Percentiles rank a stretch among this genome's conserved stretches.
phyloP scores from a whole-genome alignment of 2,797 vertebrate species.

The Leptoclinus maculatus region DNA sequence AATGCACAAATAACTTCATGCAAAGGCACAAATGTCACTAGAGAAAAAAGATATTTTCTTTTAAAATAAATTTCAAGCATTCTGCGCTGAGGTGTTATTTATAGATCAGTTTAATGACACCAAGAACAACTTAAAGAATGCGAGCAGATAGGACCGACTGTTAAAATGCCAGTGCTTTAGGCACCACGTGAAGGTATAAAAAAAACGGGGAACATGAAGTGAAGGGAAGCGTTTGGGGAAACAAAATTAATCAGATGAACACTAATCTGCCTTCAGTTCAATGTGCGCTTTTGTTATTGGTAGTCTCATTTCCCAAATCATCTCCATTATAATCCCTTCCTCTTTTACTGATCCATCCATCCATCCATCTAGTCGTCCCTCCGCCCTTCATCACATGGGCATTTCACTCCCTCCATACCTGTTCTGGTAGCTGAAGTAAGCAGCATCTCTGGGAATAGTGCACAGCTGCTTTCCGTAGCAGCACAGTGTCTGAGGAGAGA shows the following conservation, averaged over 20 bases:
- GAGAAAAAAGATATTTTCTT: background rate
- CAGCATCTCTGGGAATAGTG: conserved; percentile 97
- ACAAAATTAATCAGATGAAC: conserved; percentile 39
- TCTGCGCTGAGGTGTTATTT: conserved; percentile 1
- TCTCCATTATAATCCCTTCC: background rate
- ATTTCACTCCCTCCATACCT: conserved; percentile 84
- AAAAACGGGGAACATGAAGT: conserved; percentile 56
- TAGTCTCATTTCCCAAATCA: background rate
- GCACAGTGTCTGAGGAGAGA: conserved; percentile 97
- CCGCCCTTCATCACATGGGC: background rate
- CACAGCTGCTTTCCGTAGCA: conserved; percentile 99
- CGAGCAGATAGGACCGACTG: conserved; percentile 59
- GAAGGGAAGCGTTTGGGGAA: conserved; percentile 50
- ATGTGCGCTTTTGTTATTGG: background rate
- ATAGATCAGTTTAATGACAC: background rate
- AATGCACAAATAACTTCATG: background rate
- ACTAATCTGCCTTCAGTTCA: conserved; percentile 19
- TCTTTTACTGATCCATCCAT: background rate
- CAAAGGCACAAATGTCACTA: background rate
- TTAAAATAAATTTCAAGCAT: background rate
- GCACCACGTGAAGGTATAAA: conserved; percentile 55
- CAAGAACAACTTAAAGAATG: conserved; percentile 31
- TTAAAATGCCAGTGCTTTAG: conserved; percentile 76
- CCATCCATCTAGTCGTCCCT: background rate
- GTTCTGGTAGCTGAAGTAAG: conserved; percentile 99